Evolutionary conservation across 2,888 invertebrate genomes (phyloP).

Genomic region (Apodemia zela): DNA sequence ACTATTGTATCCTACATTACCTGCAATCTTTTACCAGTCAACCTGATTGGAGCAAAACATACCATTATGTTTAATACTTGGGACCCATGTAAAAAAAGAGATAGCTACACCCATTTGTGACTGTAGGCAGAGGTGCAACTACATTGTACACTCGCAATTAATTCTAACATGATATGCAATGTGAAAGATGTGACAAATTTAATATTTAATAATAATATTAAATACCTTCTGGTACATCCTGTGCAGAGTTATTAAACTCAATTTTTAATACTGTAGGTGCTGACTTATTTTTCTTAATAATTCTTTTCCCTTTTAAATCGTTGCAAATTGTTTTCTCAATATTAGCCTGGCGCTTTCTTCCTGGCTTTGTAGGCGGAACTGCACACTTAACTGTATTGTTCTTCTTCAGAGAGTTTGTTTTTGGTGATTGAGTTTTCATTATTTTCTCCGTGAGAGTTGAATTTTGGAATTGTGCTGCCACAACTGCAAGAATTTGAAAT

Average conservation of each 20-base stretch:
- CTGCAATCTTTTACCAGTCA: too few relatives aligned
- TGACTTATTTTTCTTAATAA: background rate
- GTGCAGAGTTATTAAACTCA: background rate
- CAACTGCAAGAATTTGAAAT: slow-evolving; percentile 41
- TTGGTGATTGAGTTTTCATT: slow-evolving; percentile 14
- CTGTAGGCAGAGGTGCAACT: too few relatives aligned
- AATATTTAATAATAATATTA: too few relatives aligned
- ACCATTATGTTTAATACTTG: too few relatives aligned
- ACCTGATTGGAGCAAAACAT: too few relatives aligned
- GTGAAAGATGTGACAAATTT: too few relatives aligned
- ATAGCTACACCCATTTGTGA: too few relatives aligned
- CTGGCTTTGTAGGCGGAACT: background rate
- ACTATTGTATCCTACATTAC: too few relatives aligned
- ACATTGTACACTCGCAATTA: too few relatives aligned
- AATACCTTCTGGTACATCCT: background rate
- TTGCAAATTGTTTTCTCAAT: background rate
- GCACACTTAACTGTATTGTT: background rate
- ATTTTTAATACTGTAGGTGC: background rate
- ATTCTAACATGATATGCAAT: too few relatives aligned
- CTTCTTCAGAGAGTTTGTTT: background rate
- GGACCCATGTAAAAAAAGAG: too few relatives aligned
- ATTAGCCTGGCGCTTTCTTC: background rate
- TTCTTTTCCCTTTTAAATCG: slow-evolving; percentile 1
- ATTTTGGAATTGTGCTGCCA: slow-evolving; percentile 36
- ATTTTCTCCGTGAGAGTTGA: slow-evolving; percentile 8